Conservation (phyloP, 2,888 invertebrate genomes). For the Germaria angustata region DNA sequence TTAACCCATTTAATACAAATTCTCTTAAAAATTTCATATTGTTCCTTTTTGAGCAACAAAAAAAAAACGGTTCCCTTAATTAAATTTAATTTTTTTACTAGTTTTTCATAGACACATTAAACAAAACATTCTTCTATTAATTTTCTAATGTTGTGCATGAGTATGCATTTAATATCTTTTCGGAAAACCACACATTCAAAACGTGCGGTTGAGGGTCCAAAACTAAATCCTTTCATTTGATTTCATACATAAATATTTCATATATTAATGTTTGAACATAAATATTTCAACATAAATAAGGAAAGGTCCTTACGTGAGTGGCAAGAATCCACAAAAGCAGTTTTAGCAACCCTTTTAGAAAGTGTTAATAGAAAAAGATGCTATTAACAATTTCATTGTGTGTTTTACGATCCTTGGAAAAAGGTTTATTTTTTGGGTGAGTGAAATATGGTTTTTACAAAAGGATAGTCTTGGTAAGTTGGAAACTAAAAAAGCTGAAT, state of each 20-base stretch:
- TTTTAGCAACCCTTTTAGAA: background rate
- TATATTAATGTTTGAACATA: no score
- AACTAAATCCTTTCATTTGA: background rate
- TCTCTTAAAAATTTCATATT: no score
- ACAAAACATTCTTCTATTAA: background rate
- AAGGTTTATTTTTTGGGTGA: no score
- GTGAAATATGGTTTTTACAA: background rate
- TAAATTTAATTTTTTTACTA: background rate
- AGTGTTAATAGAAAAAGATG: background rate
- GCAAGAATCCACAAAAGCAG: background rate
- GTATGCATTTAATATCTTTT: background rate
- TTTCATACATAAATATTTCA: no score
- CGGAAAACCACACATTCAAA: constrained; percentile 29
- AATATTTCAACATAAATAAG: background rate
- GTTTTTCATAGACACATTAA: background rate
- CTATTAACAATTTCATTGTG: background rate
- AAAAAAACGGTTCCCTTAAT: background rate
- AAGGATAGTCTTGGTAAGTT: background rate
- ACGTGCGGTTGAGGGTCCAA: constrained; percentile 8
- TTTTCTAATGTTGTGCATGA: background rate
- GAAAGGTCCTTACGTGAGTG: background rate
- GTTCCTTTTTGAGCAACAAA: background rate
- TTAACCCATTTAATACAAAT: no score
- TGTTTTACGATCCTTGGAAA: background rate
- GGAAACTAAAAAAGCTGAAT: background rate